phyloP scores from a whole-genome alignment of 1,140 invertebrate genomes.

The Metopolophium dirhodum region DNA sequence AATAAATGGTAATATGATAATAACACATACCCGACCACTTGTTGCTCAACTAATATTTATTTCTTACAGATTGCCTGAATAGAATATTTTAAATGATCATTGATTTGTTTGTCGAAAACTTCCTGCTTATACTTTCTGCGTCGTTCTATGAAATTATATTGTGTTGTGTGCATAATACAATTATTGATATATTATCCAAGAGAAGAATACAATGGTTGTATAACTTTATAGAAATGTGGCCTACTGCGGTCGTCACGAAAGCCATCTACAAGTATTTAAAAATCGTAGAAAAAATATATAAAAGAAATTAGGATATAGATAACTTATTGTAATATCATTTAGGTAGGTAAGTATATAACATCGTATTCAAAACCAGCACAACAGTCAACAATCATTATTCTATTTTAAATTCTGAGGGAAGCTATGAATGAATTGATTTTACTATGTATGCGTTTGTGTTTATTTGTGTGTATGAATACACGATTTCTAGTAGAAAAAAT shows the following conservation, averaged over 20 bases:
- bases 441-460: neutral
- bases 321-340: neutral
- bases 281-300: neutral
- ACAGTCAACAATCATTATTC: neutral
- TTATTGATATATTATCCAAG: neutral
- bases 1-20: neutral
- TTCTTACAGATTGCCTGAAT: neutral
- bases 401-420: neutral
- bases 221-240: neutral
- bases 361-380: neutral
- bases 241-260: neutral
- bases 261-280: neutral
- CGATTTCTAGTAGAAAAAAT: no score
- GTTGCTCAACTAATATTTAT: neutral
- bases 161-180: neutral
- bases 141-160: neutral
- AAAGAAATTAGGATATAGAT: neutral
- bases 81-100: neutral
- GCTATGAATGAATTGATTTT: neutral
- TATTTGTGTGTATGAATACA: no score
- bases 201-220: neutral
- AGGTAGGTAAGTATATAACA: neutral
- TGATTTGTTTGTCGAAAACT: conserved; percentile 1
- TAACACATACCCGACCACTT: neutral
- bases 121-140: neutral